These are phyloP conservation scores for Ophioninae sp. DNA, from an alignment of 2,888 invertebrate species.

Conservation along the genomic window DNA sequence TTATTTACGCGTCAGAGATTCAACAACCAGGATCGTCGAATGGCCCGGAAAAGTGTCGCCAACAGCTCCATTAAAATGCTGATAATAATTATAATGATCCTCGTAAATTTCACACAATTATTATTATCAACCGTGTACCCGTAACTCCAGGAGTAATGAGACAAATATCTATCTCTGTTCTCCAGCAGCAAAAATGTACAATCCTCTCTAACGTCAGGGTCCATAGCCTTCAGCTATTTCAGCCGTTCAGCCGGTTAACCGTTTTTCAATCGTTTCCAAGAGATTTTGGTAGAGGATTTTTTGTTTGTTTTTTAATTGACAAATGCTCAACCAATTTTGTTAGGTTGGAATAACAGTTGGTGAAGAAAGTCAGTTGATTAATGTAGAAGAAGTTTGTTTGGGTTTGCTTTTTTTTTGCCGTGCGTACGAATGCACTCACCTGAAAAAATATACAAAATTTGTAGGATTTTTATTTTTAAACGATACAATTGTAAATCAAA, in stretches of 20 bases:
- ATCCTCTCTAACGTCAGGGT: background rate
- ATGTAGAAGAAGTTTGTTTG: no score
- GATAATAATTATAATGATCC: conserved; percentile 27
- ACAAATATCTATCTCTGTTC: background rate
- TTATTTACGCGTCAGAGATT: conserved; percentile 48
- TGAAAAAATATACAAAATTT: background rate
- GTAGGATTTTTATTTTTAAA: background rate
- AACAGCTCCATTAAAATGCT: conserved; percentile 33
- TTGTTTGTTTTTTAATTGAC: no score
- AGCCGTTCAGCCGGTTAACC: background rate
- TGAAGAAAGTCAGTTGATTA: no score
- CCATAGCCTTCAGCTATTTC: background rate
- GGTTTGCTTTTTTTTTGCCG: no score
- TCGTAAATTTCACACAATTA: conserved; percentile 4
- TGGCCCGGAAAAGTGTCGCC: conserved; percentile 51
- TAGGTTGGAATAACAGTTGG: no score
- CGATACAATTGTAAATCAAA: background rate
- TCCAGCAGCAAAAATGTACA: background rate
- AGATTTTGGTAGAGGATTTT: no score
- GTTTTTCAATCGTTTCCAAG: background rate
- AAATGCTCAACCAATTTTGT: no score
- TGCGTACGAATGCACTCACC: background rate
- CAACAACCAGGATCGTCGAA: conserved; percentile 27
- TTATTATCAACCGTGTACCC: background rate
- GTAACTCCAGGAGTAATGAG: background rate